Evolutionary conservation across 2,113 vertebrate genomes (phyloP).

Genomic region (Ammodytes marinus): DNA sequence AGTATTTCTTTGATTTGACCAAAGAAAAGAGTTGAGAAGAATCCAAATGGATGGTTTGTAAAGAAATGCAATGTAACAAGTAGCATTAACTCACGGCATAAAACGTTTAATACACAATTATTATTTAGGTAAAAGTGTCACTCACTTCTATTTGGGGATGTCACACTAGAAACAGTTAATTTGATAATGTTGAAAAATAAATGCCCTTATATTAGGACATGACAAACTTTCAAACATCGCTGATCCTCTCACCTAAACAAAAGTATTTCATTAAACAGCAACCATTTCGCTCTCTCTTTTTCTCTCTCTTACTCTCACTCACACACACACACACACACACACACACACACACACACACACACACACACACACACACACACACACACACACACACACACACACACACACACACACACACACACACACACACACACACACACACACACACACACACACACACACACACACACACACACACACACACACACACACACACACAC

Average conservation of each 20-base stretch:
- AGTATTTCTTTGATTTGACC: not conserved
- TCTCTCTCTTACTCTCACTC: too few species aligned
- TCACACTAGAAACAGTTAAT: too few species aligned
- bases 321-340: not conserved
- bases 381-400: not conserved
- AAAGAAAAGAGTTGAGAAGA: not conserved
- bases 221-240: not conserved
- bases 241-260: not conserved
- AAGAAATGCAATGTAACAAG: not conserved
- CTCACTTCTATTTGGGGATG: not conserved
- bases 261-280: conserved; percentile 40
- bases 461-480: conserved; percentile 23
- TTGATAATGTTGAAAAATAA: not conserved
- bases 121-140: too few species aligned
- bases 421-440: not conserved
- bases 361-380: conserved; percentile 2
- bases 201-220: not conserved
- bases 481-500: too few species aligned
- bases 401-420: not conserved
- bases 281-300: not conserved
- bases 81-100: not conserved
- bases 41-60: not conserved
- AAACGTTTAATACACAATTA: not conserved
- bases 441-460: conserved; percentile 16
- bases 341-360: conserved; percentile 15